A percentile compares a stretch with the other conserved stretches of the same genome.
Conservation (phyloP, 2,888 invertebrate species). For the Tromatobia lineatoria region DNA sequence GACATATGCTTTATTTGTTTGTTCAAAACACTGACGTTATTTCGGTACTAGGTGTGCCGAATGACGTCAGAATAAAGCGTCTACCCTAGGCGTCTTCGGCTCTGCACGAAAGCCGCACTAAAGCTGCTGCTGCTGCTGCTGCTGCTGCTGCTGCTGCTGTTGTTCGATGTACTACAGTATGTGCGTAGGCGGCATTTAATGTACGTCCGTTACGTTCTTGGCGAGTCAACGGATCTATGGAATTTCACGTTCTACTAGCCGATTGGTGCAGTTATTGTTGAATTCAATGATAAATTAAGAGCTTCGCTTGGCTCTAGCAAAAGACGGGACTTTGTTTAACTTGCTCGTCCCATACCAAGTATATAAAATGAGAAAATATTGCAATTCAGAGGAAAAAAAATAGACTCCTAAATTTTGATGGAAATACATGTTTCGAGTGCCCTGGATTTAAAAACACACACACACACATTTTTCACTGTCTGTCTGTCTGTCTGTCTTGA, state of each 20-base stretch:
- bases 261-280: slow-evolving; percentile 15
- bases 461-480: no score
- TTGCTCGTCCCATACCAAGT: no score
- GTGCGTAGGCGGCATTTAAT: slow-evolving; percentile 64
- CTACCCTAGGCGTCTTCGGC: slow-evolving; percentile 25
- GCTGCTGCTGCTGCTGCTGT: slow-evolving; percentile 15
- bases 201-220: slow-evolving; percentile 29
- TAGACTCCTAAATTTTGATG: no score
- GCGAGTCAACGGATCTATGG: slow-evolving; percentile 14
- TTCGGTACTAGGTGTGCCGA: slow-evolving; percentile 74
- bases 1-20: slow-evolving; percentile 37
- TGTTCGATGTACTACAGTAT: slow-evolving; percentile 55
- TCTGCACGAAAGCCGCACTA: neutral
- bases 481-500: no score
- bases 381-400: no score
- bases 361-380: no score
- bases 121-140: slow-evolving; percentile 3
- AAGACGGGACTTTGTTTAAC: no score
- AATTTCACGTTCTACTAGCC: slow-evolving; percentile 39
- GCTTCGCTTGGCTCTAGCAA: no score
- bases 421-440: no score
- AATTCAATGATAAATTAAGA: no score
- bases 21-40: slow-evolving; percentile 68
- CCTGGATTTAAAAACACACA: no score
- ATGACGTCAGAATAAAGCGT: slow-evolving; percentile 71